Percentiles rank a stretch among this genome's conserved stretches.
These are phyloP conservation scores for Festucalex cinctus DNA, from an alignment of 2,113 vertebrate genomes.

Conservation along the genomic window DNA sequence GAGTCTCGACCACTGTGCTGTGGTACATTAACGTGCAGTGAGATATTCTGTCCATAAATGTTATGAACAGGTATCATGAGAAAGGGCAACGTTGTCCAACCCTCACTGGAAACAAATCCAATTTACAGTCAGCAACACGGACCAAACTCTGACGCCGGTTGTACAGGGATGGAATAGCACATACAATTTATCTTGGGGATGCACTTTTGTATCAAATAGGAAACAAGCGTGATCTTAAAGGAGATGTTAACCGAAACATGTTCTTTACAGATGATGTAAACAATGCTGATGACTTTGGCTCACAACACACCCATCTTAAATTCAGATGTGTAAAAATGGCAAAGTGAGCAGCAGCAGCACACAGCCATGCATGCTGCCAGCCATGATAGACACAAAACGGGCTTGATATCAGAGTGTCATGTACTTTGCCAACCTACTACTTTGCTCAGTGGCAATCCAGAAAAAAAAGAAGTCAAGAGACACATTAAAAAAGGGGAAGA, in stretches of 20 bases:
- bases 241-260: too few species aligned
- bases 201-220: constrained; percentile 30
- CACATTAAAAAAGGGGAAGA: constrained; percentile 21
- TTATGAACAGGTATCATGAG: too few species aligned
- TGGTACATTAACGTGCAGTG: neutral
- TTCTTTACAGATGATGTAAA: neutral
- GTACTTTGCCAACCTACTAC: constrained; percentile 99
- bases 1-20: neutral
- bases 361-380: constrained; percentile 63
- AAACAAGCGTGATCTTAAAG: constrained; percentile 7
- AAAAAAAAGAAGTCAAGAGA: constrained; percentile 61
- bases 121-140: neutral
- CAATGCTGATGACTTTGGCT: constrained; percentile 9
- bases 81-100: too few species aligned
- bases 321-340: constrained; percentile 14
- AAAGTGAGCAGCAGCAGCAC: constrained; percentile 31
- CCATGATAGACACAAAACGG: constrained; percentile 65
- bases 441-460: constrained; percentile 99
- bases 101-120: too few species aligned
- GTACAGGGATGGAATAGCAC: constrained; percentile 14
- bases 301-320: constrained; percentile 30
- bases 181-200: constrained; percentile 20
- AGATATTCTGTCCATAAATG: too few species aligned
- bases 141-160: neutral
- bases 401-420: constrained; percentile 93